Evolutionary conservation across 2,797 vertebrate genomes (phyloP).

Genomic region (Squalus acanthias): DNA sequence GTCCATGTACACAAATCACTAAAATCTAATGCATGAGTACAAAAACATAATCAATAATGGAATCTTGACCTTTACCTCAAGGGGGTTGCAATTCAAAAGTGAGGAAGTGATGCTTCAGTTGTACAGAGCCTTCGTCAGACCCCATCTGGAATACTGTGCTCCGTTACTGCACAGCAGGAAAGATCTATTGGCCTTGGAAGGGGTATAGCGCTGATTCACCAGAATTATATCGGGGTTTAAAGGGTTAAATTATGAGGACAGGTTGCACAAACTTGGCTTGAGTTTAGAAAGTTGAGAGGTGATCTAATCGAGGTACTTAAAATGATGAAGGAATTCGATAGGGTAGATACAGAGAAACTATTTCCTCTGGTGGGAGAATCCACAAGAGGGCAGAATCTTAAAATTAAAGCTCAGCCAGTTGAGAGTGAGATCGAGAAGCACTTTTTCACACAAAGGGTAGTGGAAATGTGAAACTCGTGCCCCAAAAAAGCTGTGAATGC

Average conservation of each 20-base stretch:
- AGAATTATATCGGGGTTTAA: neutral
- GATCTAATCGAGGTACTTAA: neutral
- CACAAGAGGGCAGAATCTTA: neutral
- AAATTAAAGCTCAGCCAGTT: neutral
- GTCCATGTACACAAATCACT: neutral
- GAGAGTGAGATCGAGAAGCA: neutral
- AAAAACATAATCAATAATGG: neutral
- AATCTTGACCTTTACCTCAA: neutral
- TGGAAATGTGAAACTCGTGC: neutral
- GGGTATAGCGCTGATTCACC: neutral
- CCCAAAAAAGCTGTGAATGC: neutral
- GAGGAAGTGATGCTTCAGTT: neutral
- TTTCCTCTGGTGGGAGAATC: neutral
- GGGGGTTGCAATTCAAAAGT: neutral
- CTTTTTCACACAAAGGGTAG: neutral
- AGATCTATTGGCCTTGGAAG: neutral
- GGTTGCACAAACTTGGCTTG: neutral
- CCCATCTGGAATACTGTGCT: neutral
- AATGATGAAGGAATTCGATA: neutral
- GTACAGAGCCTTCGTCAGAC: neutral
- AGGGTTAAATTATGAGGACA: neutral
- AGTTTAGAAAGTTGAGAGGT: neutral
- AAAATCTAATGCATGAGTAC: neutral
- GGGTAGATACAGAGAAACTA: neutral
- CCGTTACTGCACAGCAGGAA: neutral